Percentiles rank a stretch among this genome's conserved stretches.
These are phyloP conservation scores for Sceliomorpha sp. DNA, from an alignment of 2,888 invertebrate genomes.

Conservation along the genomic window DNA sequence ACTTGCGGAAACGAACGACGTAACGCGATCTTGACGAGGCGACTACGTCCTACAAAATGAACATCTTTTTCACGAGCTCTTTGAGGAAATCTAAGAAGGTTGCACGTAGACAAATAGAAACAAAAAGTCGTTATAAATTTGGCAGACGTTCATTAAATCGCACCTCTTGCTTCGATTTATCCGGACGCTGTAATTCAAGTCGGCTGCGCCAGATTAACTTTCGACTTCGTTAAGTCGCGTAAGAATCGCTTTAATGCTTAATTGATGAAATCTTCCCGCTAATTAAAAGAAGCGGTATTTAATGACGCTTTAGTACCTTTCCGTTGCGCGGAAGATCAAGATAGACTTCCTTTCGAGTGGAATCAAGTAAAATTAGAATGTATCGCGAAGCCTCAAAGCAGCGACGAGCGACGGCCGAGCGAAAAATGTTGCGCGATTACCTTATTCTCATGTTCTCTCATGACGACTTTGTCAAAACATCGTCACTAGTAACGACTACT, in stretches of 20 bases:
- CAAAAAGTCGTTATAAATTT: no score
- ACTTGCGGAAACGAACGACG: conserved; percentile 39
- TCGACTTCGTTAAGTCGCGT: background rate
- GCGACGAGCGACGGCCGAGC: conserved; percentile 25
- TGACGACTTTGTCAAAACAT: no score
- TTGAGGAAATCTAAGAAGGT: no score
- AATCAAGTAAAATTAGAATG: conserved; percentile 22
- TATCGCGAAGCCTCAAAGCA: conserved; percentile 17
- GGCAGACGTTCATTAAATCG: no score
- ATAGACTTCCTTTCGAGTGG: conserved; percentile 8
- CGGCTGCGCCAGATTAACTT: background rate
- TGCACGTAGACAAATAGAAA: no score
- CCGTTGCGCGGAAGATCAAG: conserved; percentile 14
- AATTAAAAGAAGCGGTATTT: conserved; percentile 16
- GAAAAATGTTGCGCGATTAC: conserved; percentile 18
- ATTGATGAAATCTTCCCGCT: conserved; percentile 14
- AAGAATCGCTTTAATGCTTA: conserved; percentile 6
- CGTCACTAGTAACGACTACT: no score
- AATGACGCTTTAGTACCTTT: background rate
- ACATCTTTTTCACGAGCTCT: no score
- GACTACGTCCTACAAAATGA: conserved; percentile 11
- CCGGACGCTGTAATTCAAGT: no score
- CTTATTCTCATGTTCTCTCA: no score
- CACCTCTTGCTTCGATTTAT: no score
- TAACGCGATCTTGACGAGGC: conserved; percentile 23